phyloP scores from a whole-genome alignment of 2,113 vertebrate species.

The Amazona vittata region DNA sequence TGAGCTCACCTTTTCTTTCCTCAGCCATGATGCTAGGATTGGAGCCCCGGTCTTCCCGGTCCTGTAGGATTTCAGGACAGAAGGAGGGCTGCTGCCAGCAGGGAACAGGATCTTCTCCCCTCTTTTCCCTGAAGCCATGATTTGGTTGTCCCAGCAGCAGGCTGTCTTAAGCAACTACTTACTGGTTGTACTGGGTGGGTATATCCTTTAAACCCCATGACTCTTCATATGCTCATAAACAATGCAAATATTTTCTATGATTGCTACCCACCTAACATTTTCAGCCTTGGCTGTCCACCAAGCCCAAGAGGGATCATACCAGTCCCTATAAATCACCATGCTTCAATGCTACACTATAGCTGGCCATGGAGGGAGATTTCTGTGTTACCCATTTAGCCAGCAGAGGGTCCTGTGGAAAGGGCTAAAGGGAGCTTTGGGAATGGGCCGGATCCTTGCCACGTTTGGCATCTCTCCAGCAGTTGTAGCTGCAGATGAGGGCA shows the following conservation, averaged over 20 bases:
- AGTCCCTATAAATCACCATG: accelerated
- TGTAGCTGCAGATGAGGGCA: neutral
- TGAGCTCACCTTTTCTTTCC: accelerated
- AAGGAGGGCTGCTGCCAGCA: neutral
- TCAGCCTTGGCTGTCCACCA: neutral
- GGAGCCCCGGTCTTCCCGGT: accelerated
- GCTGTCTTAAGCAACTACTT: neutral
- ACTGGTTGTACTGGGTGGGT: neutral
- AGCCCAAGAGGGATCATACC: neutral
- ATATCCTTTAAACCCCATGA: neutral
- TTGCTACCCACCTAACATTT: neutral
- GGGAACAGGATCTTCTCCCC: neutral
- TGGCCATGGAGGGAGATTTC: neutral
- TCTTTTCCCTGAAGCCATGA: neutral
- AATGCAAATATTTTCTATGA: neutral
- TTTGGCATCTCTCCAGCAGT: neutral
- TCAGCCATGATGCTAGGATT: accelerated
- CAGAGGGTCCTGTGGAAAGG: accelerated
- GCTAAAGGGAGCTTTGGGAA: neutral
- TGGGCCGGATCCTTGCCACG: accelerated
- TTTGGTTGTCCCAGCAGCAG: neutral
- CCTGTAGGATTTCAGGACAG: neutral
- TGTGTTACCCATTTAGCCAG: neutral
- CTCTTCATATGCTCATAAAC: neutral
- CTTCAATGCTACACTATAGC: accelerated